These are phyloP conservation scores for Hyles lineata DNA, from an alignment of 2,888 invertebrate genomes.

Conservation along the genomic window DNA sequence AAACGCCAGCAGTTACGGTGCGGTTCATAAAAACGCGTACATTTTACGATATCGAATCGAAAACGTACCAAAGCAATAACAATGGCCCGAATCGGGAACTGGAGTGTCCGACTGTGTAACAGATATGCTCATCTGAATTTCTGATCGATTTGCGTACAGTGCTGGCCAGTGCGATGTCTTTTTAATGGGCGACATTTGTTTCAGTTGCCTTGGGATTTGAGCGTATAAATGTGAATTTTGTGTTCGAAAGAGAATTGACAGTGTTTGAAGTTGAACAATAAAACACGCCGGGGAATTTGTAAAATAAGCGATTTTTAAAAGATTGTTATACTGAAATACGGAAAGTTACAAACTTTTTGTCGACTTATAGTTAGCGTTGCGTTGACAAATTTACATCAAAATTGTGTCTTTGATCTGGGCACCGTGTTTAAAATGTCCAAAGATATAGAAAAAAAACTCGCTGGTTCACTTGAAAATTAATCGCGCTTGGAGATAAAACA, in stretches of 20 bases:
- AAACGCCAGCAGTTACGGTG: conserved; percentile 21
- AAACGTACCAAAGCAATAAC: conserved; percentile 26
- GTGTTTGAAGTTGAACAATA: no score
- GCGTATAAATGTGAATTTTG: background rate
- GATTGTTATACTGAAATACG: no score
- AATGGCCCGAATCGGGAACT: conserved; percentile 38
- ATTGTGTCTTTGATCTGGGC: no score
- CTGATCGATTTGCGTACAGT: conserved; percentile 46
- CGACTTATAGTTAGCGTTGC: no score
- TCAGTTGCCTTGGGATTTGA: background rate
- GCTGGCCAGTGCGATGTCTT: background rate
- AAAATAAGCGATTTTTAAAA: no score
- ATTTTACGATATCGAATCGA: conserved; percentile 23
- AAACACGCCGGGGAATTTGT: no score
- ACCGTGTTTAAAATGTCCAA: no score
- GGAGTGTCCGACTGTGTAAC: conserved; percentile 38
- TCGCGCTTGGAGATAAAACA: no score
- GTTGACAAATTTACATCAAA: no score
- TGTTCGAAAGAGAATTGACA: background rate
- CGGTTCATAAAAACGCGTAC: conserved; percentile 24
- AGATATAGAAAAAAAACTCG: no score
- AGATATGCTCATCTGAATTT: conserved; percentile 51
- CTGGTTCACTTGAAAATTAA: no score
- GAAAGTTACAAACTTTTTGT: no score
- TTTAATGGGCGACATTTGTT: background rate